Base-by-base conservation (phyloP, 2,888 invertebrate species). In the Cryptus viduatorius region DNA sequence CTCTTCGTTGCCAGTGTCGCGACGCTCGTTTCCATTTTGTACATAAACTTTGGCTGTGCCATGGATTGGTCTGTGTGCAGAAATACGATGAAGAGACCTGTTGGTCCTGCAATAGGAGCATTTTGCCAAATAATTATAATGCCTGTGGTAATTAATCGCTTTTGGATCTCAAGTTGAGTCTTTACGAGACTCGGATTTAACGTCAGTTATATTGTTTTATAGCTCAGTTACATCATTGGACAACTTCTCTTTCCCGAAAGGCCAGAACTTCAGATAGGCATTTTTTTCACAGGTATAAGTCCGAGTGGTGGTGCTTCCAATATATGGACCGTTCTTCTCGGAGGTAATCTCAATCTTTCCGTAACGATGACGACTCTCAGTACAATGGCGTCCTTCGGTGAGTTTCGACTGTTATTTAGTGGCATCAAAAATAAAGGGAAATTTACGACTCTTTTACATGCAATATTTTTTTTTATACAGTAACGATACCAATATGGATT, bases 291-390 rank as follows among this genome's bases (percentile, higher is more conserved):
- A 0, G 98, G 98, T 0, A 97, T 98, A 24, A 96, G 97, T 3
- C 98, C 98, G 0, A 97, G 97, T n/a, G 98, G 99, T 0, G 99
- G 99, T 0, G 98, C 98, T 31, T 98, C 98, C 68, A 99, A 99
- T 94, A 98, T 99, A 89, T 99, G 99, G 98, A 97, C 98, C 0
- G 96, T 97, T 86, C 95, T 99, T 16, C 95, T 99, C 1, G 97
- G 97, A 3, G 99, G 98, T 4, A 99, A 99, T 94, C 95, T 99
- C 4, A 97, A 98, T 93, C 95, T 99, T 56, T 98, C 98, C 0
- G 96, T 99, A 68, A 97, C 99, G 16, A 98, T 99, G 99, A 99
- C 99, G 0, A 96, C 98, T 8, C 94, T 98, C 78, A 97, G 98
- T 83, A 99, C 98, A 2, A 93, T 99, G 4, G 96, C 97, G 0